Percentiles rank a stretch among this genome's conserved stretches.
phyloP scores from a whole-genome alignment of 2,113 vertebrate genomes.

The Hemibagrus wyckioides region DNA sequence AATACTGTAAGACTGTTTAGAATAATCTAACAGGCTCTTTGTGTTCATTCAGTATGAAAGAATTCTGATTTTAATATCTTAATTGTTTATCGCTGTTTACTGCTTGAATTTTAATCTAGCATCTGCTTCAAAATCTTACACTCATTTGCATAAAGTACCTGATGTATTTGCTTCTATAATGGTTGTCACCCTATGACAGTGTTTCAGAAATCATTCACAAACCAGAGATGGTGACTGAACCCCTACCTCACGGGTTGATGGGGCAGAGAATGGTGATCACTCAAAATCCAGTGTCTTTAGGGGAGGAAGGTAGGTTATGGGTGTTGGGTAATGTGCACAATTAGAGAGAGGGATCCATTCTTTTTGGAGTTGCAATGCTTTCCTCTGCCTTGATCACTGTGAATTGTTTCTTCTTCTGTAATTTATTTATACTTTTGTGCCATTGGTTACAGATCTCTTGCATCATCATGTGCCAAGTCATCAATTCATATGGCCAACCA shows the following conservation, averaged over 20 bases:
- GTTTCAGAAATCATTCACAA: background rate
- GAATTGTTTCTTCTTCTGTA: background rate
- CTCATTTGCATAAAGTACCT: background rate
- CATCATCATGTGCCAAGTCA: conserved; percentile 6
- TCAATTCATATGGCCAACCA: background rate
- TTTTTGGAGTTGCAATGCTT: background rate
- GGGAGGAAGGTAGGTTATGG: background rate
- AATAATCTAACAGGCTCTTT: background rate
- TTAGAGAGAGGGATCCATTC: background rate
- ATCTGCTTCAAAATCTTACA: background rate
- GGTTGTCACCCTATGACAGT: background rate
- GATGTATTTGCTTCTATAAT: background rate
- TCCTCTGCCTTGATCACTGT: background rate
- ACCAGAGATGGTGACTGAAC: background rate
- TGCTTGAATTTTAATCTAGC: background rate
- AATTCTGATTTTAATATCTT: too few relatives aligned
- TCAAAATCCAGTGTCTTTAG: background rate
- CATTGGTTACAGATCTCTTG: conserved; percentile 5
- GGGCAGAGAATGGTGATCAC: background rate
- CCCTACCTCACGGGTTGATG: background rate
- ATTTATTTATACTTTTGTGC: background rate
- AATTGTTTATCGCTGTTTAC: too few relatives aligned
- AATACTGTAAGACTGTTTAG: background rate
- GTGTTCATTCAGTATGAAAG: background rate
- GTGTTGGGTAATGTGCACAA: background rate